phyloP scores from a whole-genome alignment of 2,797 vertebrate genomes.

The Salarias fasciatus region DNA sequence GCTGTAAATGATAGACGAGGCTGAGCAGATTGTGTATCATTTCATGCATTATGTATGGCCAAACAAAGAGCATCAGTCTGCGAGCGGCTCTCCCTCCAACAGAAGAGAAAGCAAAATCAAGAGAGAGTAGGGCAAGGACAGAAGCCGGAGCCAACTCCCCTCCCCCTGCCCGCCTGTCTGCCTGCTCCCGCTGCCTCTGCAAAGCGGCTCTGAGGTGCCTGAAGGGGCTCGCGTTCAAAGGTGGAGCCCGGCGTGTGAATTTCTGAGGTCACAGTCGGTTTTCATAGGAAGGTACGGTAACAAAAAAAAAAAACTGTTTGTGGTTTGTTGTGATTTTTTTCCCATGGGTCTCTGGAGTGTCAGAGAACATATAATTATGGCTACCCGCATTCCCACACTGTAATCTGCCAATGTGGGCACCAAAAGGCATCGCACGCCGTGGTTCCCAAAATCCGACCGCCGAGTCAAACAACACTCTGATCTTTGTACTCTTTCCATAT shows the following conservation, averaged over 20 bases:
- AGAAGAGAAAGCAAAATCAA: slow-evolving; percentile 56
- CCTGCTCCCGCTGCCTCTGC: too few relatives aligned
- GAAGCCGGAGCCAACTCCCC: slow-evolving; percentile 28
- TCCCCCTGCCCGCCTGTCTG: slow-evolving; percentile 40
- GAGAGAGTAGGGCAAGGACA: slow-evolving; percentile 44
- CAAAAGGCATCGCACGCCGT: slow-evolving; percentile 24
- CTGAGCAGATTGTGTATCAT: slow-evolving; percentile 85
- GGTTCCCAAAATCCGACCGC: slow-evolving; percentile 43
- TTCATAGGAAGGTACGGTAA: slow-evolving; percentile 17
- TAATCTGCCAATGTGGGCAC: slow-evolving; percentile 46
- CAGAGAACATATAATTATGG: slow-evolving; percentile 60
- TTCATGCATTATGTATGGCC: slow-evolving; percentile 83
- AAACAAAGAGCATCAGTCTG: slow-evolving; percentile 67
- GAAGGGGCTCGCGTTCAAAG: slow-evolving; percentile 20
- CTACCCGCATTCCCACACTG: slow-evolving; percentile 44
- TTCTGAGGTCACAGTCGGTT: slow-evolving; percentile 31
- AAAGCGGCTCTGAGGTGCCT: slow-evolving; percentile 30
- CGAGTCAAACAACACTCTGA: slow-evolving; percentile 46
- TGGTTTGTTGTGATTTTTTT: slow-evolving; percentile 44
- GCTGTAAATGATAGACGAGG: slow-evolving; percentile 86
- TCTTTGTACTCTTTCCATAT: slow-evolving; percentile 20
- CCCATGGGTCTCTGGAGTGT: slow-evolving; percentile 29
- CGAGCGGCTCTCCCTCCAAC: slow-evolving; percentile 46
- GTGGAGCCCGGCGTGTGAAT: slow-evolving; percentile 37
- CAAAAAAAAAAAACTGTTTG: slow-evolving; percentile 45